Evolutionary conservation across 1,140 invertebrate genomes (phyloP).

Genomic region (Zaprionus capensis): DNA sequence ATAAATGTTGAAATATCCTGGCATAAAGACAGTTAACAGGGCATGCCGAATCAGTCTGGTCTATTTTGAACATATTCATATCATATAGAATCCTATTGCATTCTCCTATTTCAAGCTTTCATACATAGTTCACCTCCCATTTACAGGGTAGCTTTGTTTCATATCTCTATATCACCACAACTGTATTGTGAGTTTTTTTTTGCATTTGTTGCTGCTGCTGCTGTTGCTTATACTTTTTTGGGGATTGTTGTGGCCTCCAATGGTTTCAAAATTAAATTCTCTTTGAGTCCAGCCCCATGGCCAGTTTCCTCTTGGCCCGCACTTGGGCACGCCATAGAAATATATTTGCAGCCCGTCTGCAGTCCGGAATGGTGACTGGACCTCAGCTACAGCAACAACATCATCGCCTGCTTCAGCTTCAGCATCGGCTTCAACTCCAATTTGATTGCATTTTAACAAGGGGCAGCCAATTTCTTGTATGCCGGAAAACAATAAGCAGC

Average conservation of each 20-base stretch:
- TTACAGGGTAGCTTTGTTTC: not conserved
- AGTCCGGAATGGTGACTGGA: not conserved
- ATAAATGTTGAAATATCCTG: too few species aligned
- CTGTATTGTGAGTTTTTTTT: constrained; percentile 29
- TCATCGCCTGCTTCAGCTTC: not conserved
- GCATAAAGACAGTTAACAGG: too few species aligned
- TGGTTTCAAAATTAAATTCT: constrained; percentile 70
- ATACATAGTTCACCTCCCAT: not conserved
- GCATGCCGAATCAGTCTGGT: too few species aligned
- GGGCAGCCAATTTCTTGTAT: constrained; percentile 65
- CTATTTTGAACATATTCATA: too few species aligned
- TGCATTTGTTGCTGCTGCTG: constrained; percentile 22
- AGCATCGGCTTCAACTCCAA: constrained; percentile 42
- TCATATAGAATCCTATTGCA: too few species aligned
- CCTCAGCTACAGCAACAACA: constrained; percentile 3
- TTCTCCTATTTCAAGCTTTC: not conserved
- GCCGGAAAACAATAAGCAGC: constrained; percentile 78
- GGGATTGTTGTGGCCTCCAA: constrained; percentile 46
- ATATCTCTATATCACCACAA: too few species aligned
- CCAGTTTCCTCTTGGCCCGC: constrained; percentile 30
- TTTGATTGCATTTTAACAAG: constrained; percentile 82
- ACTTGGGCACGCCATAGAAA: constrained; percentile 38
- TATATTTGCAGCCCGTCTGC: constrained; percentile 62
- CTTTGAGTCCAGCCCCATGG: constrained; percentile 40
- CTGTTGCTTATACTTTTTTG: constrained; percentile 42